Base-by-base conservation (phyloP, 2,888 invertebrate species). In the Druceiella hillmani region DNA sequence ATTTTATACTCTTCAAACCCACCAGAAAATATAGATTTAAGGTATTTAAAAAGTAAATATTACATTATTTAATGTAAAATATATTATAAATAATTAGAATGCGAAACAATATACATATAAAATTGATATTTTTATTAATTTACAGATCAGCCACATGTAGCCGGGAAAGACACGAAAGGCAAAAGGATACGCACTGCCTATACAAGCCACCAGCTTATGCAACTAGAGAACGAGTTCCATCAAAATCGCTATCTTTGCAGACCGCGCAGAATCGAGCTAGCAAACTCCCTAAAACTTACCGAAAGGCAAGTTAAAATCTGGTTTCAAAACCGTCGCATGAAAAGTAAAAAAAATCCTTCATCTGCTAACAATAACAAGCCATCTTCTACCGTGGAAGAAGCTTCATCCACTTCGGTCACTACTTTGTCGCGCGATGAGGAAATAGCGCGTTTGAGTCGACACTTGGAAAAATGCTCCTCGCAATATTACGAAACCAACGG, bases 281-380 rank as follows among this genome's bases (percentile, higher is more conserved):
- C 82, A 0, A 57, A 75, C 0, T 54, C 62, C 3, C 62, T 88
- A 1, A 71, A 70, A 31, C 71, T 89, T 6, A 69, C 79, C 1
- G 87, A 89, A 53, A 66, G 81, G 36, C 84, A 87, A 48, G 78
- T 89, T 17, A 89, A 88, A 58, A 83, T 88, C 38, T 88, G 88
- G 88, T 89, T 88, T 54, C 88, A 89, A 57, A 88, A 87, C 56
- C 68, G 87, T 2, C 64, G 87, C 4, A 88, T 87, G 86, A 83
- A 79, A 48, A 69, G 70, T 53, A 83, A 83, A 55, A 82, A 79
- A 54, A n/a, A n/a, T n/a, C n/a, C n/a, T n/a, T n/a, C n/a, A n/a
- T n/a, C n/a, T n/a, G n/a, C n/a, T n/a, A n/a, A n/a, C n/a, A n/a
- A 66, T 24, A 66, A 64, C 39, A 70, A 69, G 44, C 62, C 70